Conservation (phyloP, 2,113 vertebrate genomes). For the Phyllopteryx taeniolatus region DNA sequence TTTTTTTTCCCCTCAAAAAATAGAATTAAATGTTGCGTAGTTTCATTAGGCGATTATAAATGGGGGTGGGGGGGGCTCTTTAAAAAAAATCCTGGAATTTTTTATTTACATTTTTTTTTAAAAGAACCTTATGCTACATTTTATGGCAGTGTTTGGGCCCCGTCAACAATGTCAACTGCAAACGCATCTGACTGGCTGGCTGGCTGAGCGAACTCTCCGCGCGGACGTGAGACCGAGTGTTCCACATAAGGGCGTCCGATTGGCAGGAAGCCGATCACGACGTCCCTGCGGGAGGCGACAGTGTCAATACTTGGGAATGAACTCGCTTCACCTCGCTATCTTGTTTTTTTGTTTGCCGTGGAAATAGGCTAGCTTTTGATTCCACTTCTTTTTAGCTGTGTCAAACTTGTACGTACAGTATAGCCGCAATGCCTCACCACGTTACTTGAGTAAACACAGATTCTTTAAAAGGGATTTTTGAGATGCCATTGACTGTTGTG, state of each 20-base stretch:
- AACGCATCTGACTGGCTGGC: not conserved
- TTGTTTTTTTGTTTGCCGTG: not conserved
- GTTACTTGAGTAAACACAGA: not conserved
- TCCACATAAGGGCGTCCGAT: slow-evolving; percentile 47
- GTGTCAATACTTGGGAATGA: slow-evolving; percentile 59
- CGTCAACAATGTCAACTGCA: not conserved
- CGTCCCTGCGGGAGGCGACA: slow-evolving; percentile 40
- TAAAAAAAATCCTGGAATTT: too few relatives aligned
- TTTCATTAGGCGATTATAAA: too few relatives aligned
- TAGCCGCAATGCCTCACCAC: not conserved
- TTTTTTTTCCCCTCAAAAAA: too few relatives aligned
- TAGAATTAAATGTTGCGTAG: too few relatives aligned
- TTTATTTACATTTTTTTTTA: not conserved
- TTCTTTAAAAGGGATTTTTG: too few relatives aligned
- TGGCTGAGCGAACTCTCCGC: not conserved
- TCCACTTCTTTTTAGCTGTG: not conserved
- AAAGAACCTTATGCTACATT: not conserved
- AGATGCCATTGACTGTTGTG: too few relatives aligned
- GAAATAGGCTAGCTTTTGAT: not conserved
- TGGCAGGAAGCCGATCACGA: slow-evolving; percentile 56
- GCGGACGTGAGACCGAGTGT: slow-evolving; percentile 24
- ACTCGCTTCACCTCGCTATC: slow-evolving; percentile 25
- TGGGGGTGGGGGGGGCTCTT: too few relatives aligned
- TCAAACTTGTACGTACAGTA: not conserved
- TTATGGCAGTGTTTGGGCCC: not conserved